Base-by-base conservation (phyloP, 2,113 vertebrate species). In the Thermophis baileyi region DNA sequence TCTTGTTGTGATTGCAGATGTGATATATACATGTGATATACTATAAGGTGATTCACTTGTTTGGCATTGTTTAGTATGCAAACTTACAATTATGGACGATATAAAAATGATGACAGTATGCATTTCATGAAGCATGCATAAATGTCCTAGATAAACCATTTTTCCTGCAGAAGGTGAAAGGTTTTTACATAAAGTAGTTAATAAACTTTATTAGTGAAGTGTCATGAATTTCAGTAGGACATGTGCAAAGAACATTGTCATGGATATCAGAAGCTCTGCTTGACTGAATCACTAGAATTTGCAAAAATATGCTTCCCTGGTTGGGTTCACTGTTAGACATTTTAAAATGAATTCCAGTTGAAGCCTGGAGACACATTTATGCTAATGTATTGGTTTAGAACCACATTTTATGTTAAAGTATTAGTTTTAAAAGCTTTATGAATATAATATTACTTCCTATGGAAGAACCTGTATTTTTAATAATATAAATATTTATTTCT, bases 91-190 rank as follows among this genome's bases (percentile, higher is more conserved):
- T 81, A 22, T 81, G 35, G 35, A 40, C 16, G 0, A 81, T 81
- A 40, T 81, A 40, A 40, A 74, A 40, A 81, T 35, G 6, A 81
- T 81, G 35, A 81, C 6, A 81, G 35, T 40, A 81, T 81, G n/a
- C 69, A 81, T 81, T 81, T 81, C 16, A 81, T 81, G 69, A 40
- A 20, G 16, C 6, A 40, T 81, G 35, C 35, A 81, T 40, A 81
- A 81, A 81, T 81, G 69, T 9, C 69, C 69, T 81, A 81, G 35
- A 40, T 81, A 81, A 81, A 81, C 35, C 18, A 22, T 81, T 81
- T 81, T 81, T 40, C 69, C 69, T 81, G 11, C 25, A 69, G 3
- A 87, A 46, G 14, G 60, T 91, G 93, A 51, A 90, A 94, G 94
- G 90, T n/a, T 53, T 54, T 60, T 22, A 40, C 9, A 22, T 86